Base-by-base conservation (phyloP, 2,888 invertebrate genomes). In the Drosophila longiperda region DNA sequence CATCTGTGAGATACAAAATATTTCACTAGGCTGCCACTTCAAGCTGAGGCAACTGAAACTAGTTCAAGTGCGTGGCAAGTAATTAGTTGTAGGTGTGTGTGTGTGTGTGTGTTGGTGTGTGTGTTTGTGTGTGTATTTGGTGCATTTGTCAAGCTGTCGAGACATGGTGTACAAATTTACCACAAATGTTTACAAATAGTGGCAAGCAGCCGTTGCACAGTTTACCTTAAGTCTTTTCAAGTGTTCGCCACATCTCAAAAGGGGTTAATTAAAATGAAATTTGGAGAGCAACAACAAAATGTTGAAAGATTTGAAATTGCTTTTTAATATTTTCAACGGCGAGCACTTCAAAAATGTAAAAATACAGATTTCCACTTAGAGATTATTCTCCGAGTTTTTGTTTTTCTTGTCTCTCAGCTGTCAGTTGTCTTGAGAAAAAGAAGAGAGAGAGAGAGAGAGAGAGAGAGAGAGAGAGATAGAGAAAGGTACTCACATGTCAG, bases 311-410 rank as follows among this genome's bases (percentile, higher is more conserved):
- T 69, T 57, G 60, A 77, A 86, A 86, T 86, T 75, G 83, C 78
- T 78, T 87, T 89, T 87, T 89, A 89, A 87, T 87, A 89, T 88
- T 87, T 81, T 89, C 90, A 76, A 80, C 80, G 78, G 68, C 57
- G 23, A 7, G 61, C 72, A 74, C 73, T 73, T 72, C 45, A 77
- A 62, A 36, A 9, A 17, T 20, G 63, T 57, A 52, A 74, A 75
- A 73, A 73, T 29, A 29, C 70, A 75, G 80, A 87, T 88, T 87
- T 87, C 83, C 80, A 86, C 89, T 88, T 76, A 69, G 15, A 90
- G 90, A 89, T 90, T 79, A 81, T 57, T 20, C 29, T 8, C 29
- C 36, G 36, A 23, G 54, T 54, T 32, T 54, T 32, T 66, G 63
- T 42, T 45, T 57, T 17, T 36, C 32, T 48, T 59, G 26, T 45